These are phyloP conservation scores for Podabrus alpinus DNA, from an alignment of 2,888 invertebrate genomes.

Conservation along the genomic window DNA sequence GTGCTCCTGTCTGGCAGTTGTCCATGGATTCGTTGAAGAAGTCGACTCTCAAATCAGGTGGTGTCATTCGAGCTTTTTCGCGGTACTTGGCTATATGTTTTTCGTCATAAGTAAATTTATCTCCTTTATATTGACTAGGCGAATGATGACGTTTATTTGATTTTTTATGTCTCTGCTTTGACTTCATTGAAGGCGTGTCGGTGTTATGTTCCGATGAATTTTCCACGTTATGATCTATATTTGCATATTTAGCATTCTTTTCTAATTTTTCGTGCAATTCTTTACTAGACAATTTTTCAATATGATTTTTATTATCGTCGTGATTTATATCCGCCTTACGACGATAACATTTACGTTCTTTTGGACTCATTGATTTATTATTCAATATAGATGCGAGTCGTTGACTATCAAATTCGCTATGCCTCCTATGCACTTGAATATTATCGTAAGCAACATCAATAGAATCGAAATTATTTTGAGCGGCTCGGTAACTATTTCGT, in stretches of 20 bases:
- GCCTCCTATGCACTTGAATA: constrained; percentile 19
- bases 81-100: constrained; percentile 51
- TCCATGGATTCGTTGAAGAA: constrained; percentile 61
- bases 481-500: constrained; percentile 52
- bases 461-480: constrained; percentile 48
- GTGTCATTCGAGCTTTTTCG: constrained; percentile 58
- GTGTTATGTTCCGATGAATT: constrained; percentile 28
- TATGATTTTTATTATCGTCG: constrained; percentile 11
- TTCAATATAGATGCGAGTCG: constrained; percentile 1
- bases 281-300: constrained; percentile 19
- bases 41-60: constrained; percentile 66
- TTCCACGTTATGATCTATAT: constrained; percentile 15
- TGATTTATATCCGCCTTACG: constrained; percentile 13
- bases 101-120: constrained; percentile 54
- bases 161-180: constrained; percentile 51
- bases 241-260: constrained; percentile 17
- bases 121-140: constrained; percentile 46
- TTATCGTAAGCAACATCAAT: constrained; percentile 41
- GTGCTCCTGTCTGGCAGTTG: constrained; percentile 39
- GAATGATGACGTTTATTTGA: constrained; percentile 48
- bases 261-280: constrained; percentile 14
- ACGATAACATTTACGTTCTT: constrained; percentile 18
- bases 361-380: constrained; percentile 6
- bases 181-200: constrained; percentile 50
- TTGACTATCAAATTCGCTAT: constrained; percentile 19